Evolutionary conservation across 64 coral and sea anemone genomes (phyloP), one percentile per base, ranked within the genome.

Genomic region (Montipora sp.): DNA sequence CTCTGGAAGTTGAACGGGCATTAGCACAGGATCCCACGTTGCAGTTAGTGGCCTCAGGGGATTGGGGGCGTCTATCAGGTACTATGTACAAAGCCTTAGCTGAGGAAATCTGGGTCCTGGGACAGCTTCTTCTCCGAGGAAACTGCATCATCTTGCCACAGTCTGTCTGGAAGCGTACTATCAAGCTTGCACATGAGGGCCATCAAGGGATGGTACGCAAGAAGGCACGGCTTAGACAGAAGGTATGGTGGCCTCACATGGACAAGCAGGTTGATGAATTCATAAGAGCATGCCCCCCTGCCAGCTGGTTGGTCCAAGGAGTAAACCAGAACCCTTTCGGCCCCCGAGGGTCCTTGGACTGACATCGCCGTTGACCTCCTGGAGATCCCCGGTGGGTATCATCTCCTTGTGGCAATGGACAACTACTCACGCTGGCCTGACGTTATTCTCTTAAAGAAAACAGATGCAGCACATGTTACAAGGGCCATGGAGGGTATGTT

Each of bases 401-500:
- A 84, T 27, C 53, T 84, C 3, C 81, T 83, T 48, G 83, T 72
- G 1, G 83, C 15, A 8, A 27, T 84, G 46, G 81, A 75, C 59
- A 92, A 92, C 18, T 87, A 47, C 19, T 87, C 49, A 5, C 81
- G 81, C 14, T 92, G 90, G 81, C 90, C 90, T n/a, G 90, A 92
- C 16, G 82, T 92, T 45, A 83, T 86, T 12, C 19, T 79, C 9
- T 53, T 92, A 1, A 77, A 70, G 72, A 92, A 92, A 45, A 77
- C 90, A 78, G 90, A 92, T 85, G 73, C 50, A n/a, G 15, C 51
- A 5, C 90, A 84, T 61, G 90, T 83, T 22, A 85, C 58, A 21
- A 57, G 22, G 47, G 90, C 81, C 49, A 63, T 92, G 55, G 90
- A 92, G 57, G 81, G 57, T 8, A 87, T 92, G 43, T 77, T 87